Conservation (phyloP, 2,113 vertebrate genomes). For the Xiphophorus couchianus region DNA sequence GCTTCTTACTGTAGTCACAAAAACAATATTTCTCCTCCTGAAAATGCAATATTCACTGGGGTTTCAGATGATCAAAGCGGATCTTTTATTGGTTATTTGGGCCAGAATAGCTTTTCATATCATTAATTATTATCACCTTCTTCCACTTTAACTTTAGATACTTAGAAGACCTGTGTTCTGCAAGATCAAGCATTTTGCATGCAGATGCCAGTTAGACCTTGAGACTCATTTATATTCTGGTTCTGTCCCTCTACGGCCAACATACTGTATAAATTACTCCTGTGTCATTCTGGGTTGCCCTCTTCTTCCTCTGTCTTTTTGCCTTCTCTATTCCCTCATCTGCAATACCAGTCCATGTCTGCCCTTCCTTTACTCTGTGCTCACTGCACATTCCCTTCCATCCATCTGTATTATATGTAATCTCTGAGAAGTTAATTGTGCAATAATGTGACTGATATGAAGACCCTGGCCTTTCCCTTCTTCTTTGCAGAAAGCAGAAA, state of each 20-base stretch:
- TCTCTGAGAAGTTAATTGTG: conserved; percentile 1
- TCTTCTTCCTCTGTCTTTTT: conserved; percentile 23
- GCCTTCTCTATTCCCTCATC: background rate
- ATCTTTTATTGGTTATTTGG: background rate
- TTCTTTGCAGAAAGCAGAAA: conserved; percentile 93
- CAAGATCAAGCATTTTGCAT: conserved; percentile 23
- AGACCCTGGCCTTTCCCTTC: background rate
- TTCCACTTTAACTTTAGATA: conserved; percentile 27
- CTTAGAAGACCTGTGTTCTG: conserved; percentile 22
- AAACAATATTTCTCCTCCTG: background rate
- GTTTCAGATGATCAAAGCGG: background rate
- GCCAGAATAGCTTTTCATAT: background rate
- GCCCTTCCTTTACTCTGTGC: background rate
- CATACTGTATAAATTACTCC: conserved; percentile 54
- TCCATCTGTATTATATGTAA: conserved; percentile 1
- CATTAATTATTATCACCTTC: conserved; percentile 8
- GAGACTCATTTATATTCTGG: conserved; percentile 51
- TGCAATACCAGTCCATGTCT: background rate
- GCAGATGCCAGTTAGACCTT: conserved; percentile 35
- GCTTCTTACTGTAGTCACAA: background rate
- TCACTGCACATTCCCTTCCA: conserved; percentile 1
- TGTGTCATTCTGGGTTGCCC: conserved; percentile 19
- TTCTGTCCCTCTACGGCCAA: conserved; percentile 39
- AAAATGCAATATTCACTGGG: background rate
- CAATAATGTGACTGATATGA: background rate